Evolutionary conservation across 2,797 vertebrate species (phyloP), one percentile per base, ranked within the genome.

Genomic region (Monodelphis domestica): DNA sequence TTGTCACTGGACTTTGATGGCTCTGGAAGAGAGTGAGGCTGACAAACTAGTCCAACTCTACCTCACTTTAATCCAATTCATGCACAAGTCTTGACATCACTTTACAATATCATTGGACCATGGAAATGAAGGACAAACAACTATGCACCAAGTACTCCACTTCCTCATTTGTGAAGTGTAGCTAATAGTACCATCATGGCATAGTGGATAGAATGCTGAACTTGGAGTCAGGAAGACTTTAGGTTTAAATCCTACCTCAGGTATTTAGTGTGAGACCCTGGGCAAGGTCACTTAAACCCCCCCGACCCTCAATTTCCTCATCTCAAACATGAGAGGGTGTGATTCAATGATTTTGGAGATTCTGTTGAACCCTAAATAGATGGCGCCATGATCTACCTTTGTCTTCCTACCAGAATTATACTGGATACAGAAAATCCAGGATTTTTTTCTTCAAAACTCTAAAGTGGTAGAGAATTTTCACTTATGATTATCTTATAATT

Each of bases 111-210:
- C n/a, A n/a, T n/a, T n/a, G n/a, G n/a, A n/a, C n/a, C n/a, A n/a
- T n/a, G n/a, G n/a, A n/a, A n/a, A n/a, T n/a, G n/a, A n/a, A n/a
- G n/a, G n/a, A n/a, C n/a, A n/a, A n/a, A n/a, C n/a, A n/a, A 0
- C 14, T 0, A 1, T 0, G 1, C 0, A 26, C 6, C 45, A 26
- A 87, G 28, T 5, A 7, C 2, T 15, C 12, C 1, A 78, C n/a
- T 78, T 78, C 17, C n/a, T 78, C 38, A 24, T 45, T 78, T 45
- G 38, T 26, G 4, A 84, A 84, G 7, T 84, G 21, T 21, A 24
- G 38, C 24, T 45, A 84, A 84, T 50, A 24, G 26, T 78, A 45
- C 70, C 38, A 45, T 26, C 70, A 84, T 84, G 9, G 7, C 3
- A 84, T n/a, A 45, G 38, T 78, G 38, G 21, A 24, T 84, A 26